These are phyloP conservation scores for Solenopsis fugax DNA, from an alignment of 1,140 invertebrate genomes.

Conservation along the genomic window DNA sequence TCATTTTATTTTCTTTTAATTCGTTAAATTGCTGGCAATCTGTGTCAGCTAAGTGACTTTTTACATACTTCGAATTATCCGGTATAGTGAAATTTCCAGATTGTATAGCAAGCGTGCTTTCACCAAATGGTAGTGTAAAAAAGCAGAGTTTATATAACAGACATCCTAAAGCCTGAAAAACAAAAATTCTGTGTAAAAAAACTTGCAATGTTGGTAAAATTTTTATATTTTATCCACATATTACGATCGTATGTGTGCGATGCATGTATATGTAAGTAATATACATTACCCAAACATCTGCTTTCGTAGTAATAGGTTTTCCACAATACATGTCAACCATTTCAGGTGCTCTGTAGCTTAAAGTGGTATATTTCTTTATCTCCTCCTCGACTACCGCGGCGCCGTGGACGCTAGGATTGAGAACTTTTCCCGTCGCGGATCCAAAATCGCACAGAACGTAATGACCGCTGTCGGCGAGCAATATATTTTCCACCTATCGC, in stretches of 20 bases:
- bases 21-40: background rate
- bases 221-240: background rate
- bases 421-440: conserved; percentile 93
- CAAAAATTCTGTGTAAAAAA: conserved; percentile 38
- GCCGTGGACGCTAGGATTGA: conserved; percentile 92
- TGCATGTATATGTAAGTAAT: background rate
- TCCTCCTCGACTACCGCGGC: conserved; percentile 94
- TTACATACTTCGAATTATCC: conserved; percentile 91
- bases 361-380: conserved; percentile 97
- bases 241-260: background rate
- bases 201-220: background rate
- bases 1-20: background rate
- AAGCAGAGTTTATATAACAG: conserved; percentile 97
- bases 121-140: conserved; percentile 97
- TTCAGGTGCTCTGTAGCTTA: conserved; percentile 97
- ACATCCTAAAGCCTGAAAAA: conserved; percentile 94
- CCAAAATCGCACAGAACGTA: conserved; percentile 97
- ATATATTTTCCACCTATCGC: conserved; percentile 94
- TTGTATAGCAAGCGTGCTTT: conserved; percentile 97
- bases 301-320: conserved; percentile 95
- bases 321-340: conserved; percentile 98
- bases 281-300: conserved; percentile 94
- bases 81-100: conserved; percentile 96
- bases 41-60: background rate
- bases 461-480: conserved; percentile 92